Evolutionary conservation across 2,888 invertebrate species (phyloP).

Genomic region (Stenoptilia bipunctidactyla): DNA sequence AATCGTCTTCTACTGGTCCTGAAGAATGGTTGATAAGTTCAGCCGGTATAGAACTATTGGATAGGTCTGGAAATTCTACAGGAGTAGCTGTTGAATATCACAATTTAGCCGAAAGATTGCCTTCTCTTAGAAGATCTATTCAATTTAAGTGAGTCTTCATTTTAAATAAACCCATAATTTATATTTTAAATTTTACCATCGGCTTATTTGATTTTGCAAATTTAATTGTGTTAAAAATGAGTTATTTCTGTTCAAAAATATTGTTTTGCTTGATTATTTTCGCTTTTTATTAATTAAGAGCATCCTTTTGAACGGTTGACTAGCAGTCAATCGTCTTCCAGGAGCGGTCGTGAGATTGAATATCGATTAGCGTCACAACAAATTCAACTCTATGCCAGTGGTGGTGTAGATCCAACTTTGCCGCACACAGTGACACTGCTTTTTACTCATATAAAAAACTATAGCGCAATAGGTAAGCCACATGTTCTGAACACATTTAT

Average conservation of each 20-base stretch:
- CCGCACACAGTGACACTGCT: slow-evolving; percentile 44
- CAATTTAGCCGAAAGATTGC: slow-evolving; percentile 74
- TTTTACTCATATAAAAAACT: slow-evolving; percentile 48
- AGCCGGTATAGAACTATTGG: slow-evolving; percentile 43
- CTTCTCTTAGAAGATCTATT: slow-evolving; percentile 69
- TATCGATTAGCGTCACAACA: slow-evolving; percentile 75
- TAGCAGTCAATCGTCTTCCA: slow-evolving; percentile 27
- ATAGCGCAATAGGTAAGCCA: slow-evolving; percentile 45
- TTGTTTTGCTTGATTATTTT: no score
- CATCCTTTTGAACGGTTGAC: no score
- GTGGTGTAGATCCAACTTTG: slow-evolving; percentile 39
- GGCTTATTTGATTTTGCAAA: no score
- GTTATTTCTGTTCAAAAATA: no score
- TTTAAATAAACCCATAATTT: no score
- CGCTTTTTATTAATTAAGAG: no score
- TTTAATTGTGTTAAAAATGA: no score
- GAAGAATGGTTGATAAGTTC: slow-evolving; percentile 49
- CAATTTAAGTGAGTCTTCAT: slow-evolving; percentile 76
- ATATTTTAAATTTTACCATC: no score
- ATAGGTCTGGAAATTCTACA: slow-evolving; percentile 36
- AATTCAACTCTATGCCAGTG: slow-evolving; percentile 39
- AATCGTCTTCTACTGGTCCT: slow-evolving; percentile 18
- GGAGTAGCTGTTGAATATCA: slow-evolving; percentile 73
- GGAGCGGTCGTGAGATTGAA: slow-evolving; percentile 76
- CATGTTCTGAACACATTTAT: not conserved